Conservation (phyloP, 2,888 invertebrate species). For the Pteria penguin region DNA sequence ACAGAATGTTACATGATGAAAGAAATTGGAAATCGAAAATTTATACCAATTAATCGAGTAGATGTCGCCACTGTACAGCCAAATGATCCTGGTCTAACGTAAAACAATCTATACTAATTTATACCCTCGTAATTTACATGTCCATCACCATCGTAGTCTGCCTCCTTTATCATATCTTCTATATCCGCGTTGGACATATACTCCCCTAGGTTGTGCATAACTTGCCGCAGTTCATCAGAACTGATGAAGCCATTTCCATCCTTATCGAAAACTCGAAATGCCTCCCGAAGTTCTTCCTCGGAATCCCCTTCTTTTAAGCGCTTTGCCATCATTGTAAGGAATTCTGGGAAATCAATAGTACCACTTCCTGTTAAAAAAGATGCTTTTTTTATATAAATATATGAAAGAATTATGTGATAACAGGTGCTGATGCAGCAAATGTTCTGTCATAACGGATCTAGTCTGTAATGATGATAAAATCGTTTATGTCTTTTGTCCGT, state of each 20-base stretch:
- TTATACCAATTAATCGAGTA: too few species aligned
- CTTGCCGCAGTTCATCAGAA: slow-evolving; percentile 6
- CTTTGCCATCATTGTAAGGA: slow-evolving; percentile 26
- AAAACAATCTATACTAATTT: too few species aligned
- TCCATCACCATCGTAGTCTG: slow-evolving; percentile 15
- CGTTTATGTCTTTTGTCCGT: too few species aligned
- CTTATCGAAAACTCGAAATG: slow-evolving; percentile 22
- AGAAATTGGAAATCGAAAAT: too few species aligned
- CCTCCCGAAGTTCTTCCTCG: slow-evolving; percentile 22
- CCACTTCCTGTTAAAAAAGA: slow-evolving; percentile 22
- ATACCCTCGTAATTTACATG: slow-evolving; percentile 16
- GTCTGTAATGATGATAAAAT: too few species aligned
- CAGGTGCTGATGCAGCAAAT: too few species aligned
- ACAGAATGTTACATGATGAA: too few species aligned
- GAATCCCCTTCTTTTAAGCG: slow-evolving; percentile 9
- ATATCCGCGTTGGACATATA: slow-evolving; percentile 3
- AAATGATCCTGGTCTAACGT: too few species aligned
- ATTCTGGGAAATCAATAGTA: slow-evolving; percentile 28
- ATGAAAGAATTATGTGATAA: too few species aligned
- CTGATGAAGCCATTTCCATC: slow-evolving; percentile 17
- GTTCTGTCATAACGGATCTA: too few species aligned
- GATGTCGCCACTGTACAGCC: too few species aligned
- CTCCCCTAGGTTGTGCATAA: slow-evolving; percentile 7
- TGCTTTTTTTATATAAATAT: too few species aligned
- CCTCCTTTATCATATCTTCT: slow-evolving; percentile 15